Evolutionary conservation across 2,888 invertebrate genomes (phyloP), one percentile per base, ranked within the genome.

Genomic region (Pollenia griseotomentosa): DNA sequence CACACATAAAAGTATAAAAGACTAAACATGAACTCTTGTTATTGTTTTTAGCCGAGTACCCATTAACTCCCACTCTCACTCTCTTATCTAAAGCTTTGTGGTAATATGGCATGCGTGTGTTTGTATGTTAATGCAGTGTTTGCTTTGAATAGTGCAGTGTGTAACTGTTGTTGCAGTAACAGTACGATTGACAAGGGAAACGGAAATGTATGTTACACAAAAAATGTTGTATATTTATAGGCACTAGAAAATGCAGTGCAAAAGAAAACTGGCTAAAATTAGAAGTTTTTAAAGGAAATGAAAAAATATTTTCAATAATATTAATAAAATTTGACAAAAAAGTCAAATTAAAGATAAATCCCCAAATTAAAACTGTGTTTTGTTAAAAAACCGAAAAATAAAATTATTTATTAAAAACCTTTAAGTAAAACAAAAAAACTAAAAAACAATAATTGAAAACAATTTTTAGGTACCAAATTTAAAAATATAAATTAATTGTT

Each of bases 191-290:
- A 81, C 77, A 81, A 53, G 71, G 71, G 71, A 71, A 85, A 77
- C 63, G 85, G 77, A 85, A 71, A 65, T 70, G 63, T 79, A 55
- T 53, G 33, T 66, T 71, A 57, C n/a, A 79, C 68, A 71, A 74
- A 74, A 79, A 74, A 12, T 61, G 23, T 55, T 53, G 73, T 40
- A 82, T 78, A 68, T 74, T 74, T 82, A 55, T 70, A 63, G 68
- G 75, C 55, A 48, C 19, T 23, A 33, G 6, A 44, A 77, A 46
- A 10, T 33, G n/a, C 71, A 80, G 71, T 80, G 44, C 33, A 46
- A 16, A 2, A 16, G 0, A 46, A 55, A 80, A 80, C 14, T 33
- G 9, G 9, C 4, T 11, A 0, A 66, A 46, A 16, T 70, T 11
- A 9, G 23, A 12, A 5, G 8, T 11, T 78, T 33, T 66, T 10